phyloP scores from a whole-genome alignment of 2,113 vertebrate species.

The Proterorhinus semilunaris region DNA sequence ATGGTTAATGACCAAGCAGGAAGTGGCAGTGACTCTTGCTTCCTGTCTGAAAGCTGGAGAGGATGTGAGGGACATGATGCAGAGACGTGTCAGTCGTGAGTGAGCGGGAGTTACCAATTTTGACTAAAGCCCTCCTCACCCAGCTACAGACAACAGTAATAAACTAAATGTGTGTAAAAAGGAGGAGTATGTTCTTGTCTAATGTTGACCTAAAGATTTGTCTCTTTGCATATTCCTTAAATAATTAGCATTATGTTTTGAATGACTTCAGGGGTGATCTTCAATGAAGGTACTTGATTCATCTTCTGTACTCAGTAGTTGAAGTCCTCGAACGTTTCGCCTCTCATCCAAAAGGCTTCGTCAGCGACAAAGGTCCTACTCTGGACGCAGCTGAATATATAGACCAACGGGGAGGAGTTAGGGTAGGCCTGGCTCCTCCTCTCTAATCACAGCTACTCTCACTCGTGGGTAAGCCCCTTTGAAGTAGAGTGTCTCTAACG shows the following conservation, averaged over 20 bases:
- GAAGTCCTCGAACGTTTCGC: too few species aligned
- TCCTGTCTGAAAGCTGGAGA: constrained; percentile 56
- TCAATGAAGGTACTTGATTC: too few species aligned
- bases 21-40: constrained; percentile 63
- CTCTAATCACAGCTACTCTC: too few species aligned
- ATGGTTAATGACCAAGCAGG: constrained; percentile 66
- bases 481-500: too few species aligned
- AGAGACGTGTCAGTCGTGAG: constrained; percentile 36
- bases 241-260: constrained; percentile 37
- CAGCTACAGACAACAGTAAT: neutral
- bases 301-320: too few species aligned
- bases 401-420: too few species aligned
- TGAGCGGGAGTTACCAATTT: constrained; percentile 39
- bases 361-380: too few species aligned
- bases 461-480: too few species aligned
- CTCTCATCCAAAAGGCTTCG: too few species aligned
- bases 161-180: neutral
- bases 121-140: constrained; percentile 25
- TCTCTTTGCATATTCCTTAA: constrained; percentile 23
- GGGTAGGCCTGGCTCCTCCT: too few species aligned
- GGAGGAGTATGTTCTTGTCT: neutral
- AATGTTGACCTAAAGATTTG: constrained; percentile 6
- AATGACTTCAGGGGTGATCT: constrained; percentile 24
- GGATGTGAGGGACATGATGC: constrained; percentile 47
- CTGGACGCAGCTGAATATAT: too few species aligned